A percentile compares a stretch with the other conserved stretches of the same genome.
phyloP scores from a whole-genome alignment of 2,888 invertebrate genomes.

The Eristalis intricaria region DNA sequence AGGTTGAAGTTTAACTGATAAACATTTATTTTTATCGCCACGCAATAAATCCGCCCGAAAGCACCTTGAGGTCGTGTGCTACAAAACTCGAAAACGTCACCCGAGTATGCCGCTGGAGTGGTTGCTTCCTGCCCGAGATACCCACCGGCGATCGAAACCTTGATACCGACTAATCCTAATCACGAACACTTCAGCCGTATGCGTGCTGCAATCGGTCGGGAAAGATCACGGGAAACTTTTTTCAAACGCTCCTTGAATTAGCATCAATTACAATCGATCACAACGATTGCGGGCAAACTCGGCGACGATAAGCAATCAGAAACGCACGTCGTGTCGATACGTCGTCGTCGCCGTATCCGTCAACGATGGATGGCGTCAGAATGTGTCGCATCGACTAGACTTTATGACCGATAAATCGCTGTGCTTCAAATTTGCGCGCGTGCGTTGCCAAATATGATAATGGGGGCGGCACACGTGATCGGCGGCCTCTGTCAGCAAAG shows the following conservation, averaged over 20 bases:
- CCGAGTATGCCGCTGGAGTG: neutral
- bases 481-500: conserved; percentile 37
- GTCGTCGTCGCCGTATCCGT: neutral
- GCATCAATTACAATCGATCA: conserved; percentile 19
- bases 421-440: conserved; percentile 21
- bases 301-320: neutral
- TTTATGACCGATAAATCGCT: conserved; percentile 33
- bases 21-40: neutral
- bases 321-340: neutral
- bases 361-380: neutral
- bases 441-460: conserved; percentile 32
- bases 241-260: neutral
- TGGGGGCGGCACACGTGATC: conserved; percentile 48
- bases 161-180: conserved; percentile 4
- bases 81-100: neutral
- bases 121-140: conserved; percentile 6
- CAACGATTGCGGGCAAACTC: neutral
- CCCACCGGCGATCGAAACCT: conserved; percentile 11
- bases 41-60: neutral
- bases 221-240: neutral
- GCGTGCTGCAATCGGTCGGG: too few relatives aligned
- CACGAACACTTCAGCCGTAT: neutral
- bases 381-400: neutral
- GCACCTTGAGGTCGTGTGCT: neutral
- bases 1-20: conserved; percentile 27